Evolutionary conservation across 1,140 invertebrate genomes (phyloP).

Genomic region (Apis florea): DNA sequence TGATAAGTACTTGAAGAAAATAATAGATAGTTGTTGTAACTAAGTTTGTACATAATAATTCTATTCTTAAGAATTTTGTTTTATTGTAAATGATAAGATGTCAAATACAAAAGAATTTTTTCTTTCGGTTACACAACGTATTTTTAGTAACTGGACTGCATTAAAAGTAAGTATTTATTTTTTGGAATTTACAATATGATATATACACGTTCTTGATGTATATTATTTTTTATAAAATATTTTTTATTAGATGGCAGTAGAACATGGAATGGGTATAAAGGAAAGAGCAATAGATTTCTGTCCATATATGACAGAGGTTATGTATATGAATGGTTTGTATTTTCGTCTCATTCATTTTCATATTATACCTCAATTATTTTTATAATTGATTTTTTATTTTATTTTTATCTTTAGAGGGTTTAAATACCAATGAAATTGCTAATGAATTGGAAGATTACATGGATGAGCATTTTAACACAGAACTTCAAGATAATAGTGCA

Average conservation of each 20-base stretch:
- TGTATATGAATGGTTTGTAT: conserved; percentile 70
- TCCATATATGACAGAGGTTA: conserved; percentile 65
- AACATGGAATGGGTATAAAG: conserved; percentile 70
- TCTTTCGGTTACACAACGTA: conserved; percentile 61
- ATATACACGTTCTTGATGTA: neutral
- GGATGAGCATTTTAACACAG: conserved; percentile 68
- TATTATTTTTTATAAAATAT: neutral
- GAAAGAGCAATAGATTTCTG: conserved; percentile 65
- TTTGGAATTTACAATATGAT: neutral
- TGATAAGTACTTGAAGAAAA: no score
- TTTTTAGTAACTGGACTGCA: conserved; percentile 77
- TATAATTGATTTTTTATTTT: conserved; percentile 1
- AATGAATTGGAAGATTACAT: conserved; percentile 71
- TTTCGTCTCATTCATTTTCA: conserved; percentile 10
- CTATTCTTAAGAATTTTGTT: neutral
- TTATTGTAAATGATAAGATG: conserved; percentile 45
- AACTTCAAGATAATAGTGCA: conserved; percentile 71
- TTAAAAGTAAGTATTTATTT: conserved; percentile 62
- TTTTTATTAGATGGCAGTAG: conserved; percentile 70
- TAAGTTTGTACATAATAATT: neutral
- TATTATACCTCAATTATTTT: neutral
- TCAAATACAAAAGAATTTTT: conserved; percentile 63
- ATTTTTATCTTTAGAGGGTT: conserved; percentile 58
- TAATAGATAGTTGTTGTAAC: neutral
- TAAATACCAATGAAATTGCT: conserved; percentile 63